These are phyloP conservation scores for Lateolabrax maculatus DNA, from an alignment of 2,797 vertebrate species.

Conservation along the genomic window DNA sequence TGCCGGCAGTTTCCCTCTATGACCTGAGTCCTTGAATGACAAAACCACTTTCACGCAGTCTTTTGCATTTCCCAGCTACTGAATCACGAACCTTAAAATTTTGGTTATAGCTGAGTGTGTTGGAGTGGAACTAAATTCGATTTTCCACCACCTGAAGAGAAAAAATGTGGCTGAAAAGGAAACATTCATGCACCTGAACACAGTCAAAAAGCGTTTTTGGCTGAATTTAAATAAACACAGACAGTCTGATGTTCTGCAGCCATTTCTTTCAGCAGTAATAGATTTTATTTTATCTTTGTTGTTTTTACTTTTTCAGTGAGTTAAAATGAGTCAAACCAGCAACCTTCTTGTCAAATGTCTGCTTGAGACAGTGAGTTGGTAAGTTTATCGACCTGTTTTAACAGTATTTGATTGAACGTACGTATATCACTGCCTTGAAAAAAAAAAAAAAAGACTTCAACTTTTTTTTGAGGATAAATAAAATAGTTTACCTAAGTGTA, in stretches of 20 bases:
- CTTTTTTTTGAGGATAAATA: no score
- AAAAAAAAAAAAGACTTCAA: no score
- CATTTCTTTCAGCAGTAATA: not conserved
- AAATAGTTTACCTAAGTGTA: no score
- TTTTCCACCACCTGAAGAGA: conserved; percentile 44
- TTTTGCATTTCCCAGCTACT: conserved; percentile 23
- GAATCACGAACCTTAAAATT: conserved; percentile 40
- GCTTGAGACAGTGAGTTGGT: not conserved
- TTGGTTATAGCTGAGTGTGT: conserved; percentile 17
- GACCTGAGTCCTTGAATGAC: conserved; percentile 14
- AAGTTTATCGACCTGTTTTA: no score
- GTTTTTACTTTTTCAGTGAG: no score
- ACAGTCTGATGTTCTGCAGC: not conserved
- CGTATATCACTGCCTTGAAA: not conserved
- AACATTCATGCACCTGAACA: conserved; percentile 10
- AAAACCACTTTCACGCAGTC: conserved; percentile 21
- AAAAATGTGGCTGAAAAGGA: conserved; percentile 25
- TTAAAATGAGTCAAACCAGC: not conserved
- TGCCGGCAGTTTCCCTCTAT: not conserved
- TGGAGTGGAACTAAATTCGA: conserved; percentile 49
- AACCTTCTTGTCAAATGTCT: not conserved
- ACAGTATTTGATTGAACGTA: not conserved
- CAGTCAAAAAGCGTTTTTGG: not conserved
- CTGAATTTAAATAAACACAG: conserved; percentile 15
- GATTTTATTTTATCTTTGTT: not conserved